Percentiles rank a stretch among this genome's conserved stretches.
These are phyloP conservation scores for Philereme transversata DNA, from an alignment of 2,888 invertebrate species.

Conservation along the genomic window DNA sequence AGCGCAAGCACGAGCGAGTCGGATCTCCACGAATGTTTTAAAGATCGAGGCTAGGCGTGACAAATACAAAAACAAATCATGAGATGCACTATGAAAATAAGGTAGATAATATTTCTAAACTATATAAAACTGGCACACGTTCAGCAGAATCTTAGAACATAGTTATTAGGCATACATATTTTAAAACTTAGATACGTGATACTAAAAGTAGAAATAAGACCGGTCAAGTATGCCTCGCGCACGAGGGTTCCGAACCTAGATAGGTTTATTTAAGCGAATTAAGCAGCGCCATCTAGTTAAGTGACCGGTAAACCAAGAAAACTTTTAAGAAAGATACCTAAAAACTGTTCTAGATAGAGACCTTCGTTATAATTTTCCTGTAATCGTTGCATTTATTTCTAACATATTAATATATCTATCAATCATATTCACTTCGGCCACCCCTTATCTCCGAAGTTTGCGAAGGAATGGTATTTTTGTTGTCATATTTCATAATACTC, in stretches of 20 bases:
- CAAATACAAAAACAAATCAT: slow-evolving; percentile 49
- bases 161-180: neutral
- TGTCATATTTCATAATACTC: no score
- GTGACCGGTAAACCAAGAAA: neutral
- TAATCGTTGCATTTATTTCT: no score
- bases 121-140: neutral
- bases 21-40: slow-evolving; percentile 53
- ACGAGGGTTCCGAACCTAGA: no score
- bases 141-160: neutral
- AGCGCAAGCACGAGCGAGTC: slow-evolving; percentile 66
- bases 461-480: no score
- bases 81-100: slow-evolving; percentile 6
- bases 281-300: neutral
- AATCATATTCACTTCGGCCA: no score
- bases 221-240: no score
- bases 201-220: no score
- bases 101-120: neutral
- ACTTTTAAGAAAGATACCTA: neutral
- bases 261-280: no score
- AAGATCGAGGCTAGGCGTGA: slow-evolving; percentile 50
- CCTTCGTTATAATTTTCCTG: no score
- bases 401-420: no score
- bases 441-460: no score
- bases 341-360: neutral
- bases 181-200: no score